These are phyloP conservation scores for Thymallus thymallus DNA, from an alignment of 2,113 vertebrate genomes.

Conservation along the genomic window DNA sequence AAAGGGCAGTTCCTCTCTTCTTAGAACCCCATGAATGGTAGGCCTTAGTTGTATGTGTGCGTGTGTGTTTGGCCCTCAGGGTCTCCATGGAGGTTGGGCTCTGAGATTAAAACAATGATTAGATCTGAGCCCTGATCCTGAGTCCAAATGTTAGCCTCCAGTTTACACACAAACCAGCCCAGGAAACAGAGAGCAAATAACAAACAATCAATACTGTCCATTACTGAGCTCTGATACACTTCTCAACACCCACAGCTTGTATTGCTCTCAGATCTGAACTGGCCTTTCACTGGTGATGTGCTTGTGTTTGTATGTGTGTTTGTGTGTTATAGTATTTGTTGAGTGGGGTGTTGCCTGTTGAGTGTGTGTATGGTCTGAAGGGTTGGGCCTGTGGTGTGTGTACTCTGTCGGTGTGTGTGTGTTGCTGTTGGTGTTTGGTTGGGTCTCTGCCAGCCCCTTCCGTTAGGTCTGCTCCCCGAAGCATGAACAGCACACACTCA, in stretches of 20 bases:
- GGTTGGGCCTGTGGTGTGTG: background rate
- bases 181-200: constrained; percentile 12
- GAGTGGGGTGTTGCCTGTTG: background rate
- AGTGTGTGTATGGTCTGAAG: background rate
- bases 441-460: background rate
- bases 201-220: constrained; percentile 11
- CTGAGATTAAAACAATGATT: constrained; percentile 24
- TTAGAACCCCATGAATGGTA: constrained; percentile 16
- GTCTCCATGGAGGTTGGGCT: constrained; percentile 1
- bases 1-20: background rate
- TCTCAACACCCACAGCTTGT: background rate
- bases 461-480: background rate
- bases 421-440: background rate
- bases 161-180: background rate
- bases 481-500: constrained; percentile 3
- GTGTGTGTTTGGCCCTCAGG: constrained; percentile 11
- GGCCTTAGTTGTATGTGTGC: constrained; percentile 3
- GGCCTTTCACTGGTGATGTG: constrained; percentile 13
- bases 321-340: background rate
- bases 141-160: constrained; percentile 18
- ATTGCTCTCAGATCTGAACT: constrained; percentile 13
- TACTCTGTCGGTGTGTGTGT: background rate
- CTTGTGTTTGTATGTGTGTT: background rate
- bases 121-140: constrained; percentile 3
- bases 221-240: background rate